Base-by-base conservation (phyloP, 2,113 vertebrate species). In the Eonycteris spelaea region DNA sequence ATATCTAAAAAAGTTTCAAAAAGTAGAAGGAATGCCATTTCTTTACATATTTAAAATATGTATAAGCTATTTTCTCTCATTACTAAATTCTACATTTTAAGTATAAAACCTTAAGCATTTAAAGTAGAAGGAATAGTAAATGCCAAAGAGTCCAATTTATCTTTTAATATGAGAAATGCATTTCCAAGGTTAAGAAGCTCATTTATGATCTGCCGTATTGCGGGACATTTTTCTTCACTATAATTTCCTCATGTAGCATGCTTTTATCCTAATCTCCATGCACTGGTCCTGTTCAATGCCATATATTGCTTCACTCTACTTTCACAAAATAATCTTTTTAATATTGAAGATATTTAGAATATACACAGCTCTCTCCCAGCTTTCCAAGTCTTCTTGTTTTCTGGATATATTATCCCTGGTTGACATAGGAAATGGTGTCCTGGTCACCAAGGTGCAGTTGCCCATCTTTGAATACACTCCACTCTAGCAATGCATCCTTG, bases 1-100 rank as follows among this genome's bases (percentile, higher is more conserved):
- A 11, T 95, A 92, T 35, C 53, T 70, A 77, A 88, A 68, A 68
- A 96, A 84, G 33, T 63, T 71, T 95, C 71, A n/a, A 45, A 85
- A 91, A 77, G 35, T 48, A 53, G 14, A 11, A 38, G 15, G 15
- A 94, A 91, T 93, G 22, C 4, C 5, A 22, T 5, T 59, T 78
- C 86, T 86, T 68, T 51, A 77, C 65, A 4, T 68, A 75, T 80
- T 97, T 89, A 65, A 96, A 94, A 95, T 82, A 79, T 30, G 24
- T 9, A 74, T 61, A 65, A 80, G 28, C 24, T 65, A 77, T 73
- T 94, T 94, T 75, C 43, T 94, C 35, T 92, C n/a, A 93, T 28
- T 78, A 78, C 19, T 73, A 48, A 18, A 67, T 65, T 80, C 13
- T 78, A 70, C 9, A 83, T 68, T 91, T 75, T 74, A 93, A 91